A percentile compares a stretch with the other conserved stretches of the same genome.
Conservation (phyloP, 2,888 invertebrate species). For the Chirona hameri region DNA sequence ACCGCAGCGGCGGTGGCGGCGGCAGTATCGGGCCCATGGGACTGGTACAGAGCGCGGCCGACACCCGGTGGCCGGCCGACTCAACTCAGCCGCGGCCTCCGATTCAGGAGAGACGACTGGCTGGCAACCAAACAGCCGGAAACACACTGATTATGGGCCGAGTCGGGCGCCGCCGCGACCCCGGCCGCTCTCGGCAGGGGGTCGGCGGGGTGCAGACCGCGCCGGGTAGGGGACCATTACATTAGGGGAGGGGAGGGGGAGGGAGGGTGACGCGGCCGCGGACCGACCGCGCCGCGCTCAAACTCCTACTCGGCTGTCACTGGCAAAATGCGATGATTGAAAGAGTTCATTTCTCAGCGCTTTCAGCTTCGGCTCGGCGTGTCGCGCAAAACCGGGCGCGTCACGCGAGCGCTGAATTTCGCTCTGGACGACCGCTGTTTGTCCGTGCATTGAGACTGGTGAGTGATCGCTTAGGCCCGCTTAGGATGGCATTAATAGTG, state of each 20-base stretch:
- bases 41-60: background rate
- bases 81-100: too few species aligned
- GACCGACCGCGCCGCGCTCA: background rate
- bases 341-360: background rate
- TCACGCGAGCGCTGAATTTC: background rate
- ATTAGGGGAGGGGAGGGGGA: background rate
- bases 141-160: background rate
- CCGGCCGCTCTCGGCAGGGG: background rate
- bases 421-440: background rate
- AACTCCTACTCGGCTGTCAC: background rate
- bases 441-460: background rate
- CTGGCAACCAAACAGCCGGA: conserved; percentile 2
- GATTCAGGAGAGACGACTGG: background rate
- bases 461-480: background rate
- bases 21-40: background rate
- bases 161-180: background rate
- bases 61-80: background rate
- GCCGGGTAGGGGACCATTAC: background rate
- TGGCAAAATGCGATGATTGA: conserved; percentile 1
- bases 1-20: background rate
- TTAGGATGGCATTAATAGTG: background rate
- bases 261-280: background rate
- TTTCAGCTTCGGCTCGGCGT: background rate
- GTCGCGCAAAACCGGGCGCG: background rate
- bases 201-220: background rate